Evolutionary conservation across 2,888 invertebrate genomes (phyloP).

Genomic region (Marronus borbonicus): DNA sequence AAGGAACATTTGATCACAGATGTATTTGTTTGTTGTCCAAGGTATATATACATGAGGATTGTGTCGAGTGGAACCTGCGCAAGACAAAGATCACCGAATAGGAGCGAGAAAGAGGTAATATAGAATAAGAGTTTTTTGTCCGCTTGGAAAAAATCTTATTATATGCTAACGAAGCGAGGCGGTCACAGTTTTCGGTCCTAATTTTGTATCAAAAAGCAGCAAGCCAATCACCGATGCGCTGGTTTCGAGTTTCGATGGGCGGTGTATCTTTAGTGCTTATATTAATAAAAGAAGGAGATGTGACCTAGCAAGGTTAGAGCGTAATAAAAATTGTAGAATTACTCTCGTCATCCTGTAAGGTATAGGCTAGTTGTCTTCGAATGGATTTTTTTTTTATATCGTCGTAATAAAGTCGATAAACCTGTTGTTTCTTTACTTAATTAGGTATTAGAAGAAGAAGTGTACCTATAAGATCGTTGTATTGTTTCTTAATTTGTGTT

Average conservation of each 20-base stretch:
- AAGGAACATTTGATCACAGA: constrained; percentile 37
- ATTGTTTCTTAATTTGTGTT: not conserved
- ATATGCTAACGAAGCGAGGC: constrained; percentile 56
- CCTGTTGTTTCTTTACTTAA: constrained; percentile 9
- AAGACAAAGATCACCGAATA: not conserved
- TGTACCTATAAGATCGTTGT: not conserved
- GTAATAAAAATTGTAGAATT: constrained; percentile 29
- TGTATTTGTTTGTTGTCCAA: constrained; percentile 28
- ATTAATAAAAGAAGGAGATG: not conserved
- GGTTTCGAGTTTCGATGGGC: constrained; percentile 30
- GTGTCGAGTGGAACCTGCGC: not conserved
- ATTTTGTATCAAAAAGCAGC: constrained; percentile 46
- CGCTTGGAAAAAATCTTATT: constrained; percentile 51
- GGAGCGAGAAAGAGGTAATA: constrained; percentile 10
- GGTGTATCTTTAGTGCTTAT: constrained; percentile 27
- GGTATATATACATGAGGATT: constrained; percentile 7
- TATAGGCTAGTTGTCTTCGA: not conserved
- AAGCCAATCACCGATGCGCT: constrained; percentile 53
- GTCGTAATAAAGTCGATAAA: constrained; percentile 2
- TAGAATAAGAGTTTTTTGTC: constrained; percentile 37
- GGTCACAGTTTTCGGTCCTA: constrained; percentile 54
- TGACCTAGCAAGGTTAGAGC: constrained; percentile 44
- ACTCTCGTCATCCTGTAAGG: constrained; percentile 11
- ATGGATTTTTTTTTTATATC: not conserved
- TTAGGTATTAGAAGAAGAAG: not conserved